A percentile compares a stretch with the other conserved stretches of the same genome.
phyloP scores from a whole-genome alignment of 2,888 invertebrate genomes.

The Dexiosoma caninum region DNA sequence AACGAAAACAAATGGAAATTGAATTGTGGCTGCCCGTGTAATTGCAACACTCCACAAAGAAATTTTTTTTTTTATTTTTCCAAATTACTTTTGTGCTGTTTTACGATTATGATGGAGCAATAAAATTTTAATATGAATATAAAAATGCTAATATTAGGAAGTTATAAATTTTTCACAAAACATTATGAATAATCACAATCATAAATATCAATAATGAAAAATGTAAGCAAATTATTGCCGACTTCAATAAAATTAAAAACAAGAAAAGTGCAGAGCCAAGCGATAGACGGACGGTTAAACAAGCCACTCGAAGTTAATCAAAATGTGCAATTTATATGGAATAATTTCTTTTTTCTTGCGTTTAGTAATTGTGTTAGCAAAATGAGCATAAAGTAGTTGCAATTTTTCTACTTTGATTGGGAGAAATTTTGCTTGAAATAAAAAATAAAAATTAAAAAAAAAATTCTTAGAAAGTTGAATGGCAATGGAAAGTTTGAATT shows the following conservation, averaged over 20 bases:
- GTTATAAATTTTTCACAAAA: constrained; percentile 52
- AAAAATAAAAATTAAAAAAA: too few relatives aligned
- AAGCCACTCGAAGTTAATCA: constrained; percentile 28
- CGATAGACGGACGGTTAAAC: background rate
- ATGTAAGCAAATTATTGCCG: constrained; percentile 43
- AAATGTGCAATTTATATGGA: constrained; percentile 33
- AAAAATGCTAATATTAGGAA: constrained; percentile 49
- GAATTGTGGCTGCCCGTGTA: constrained; percentile 19
- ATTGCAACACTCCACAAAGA: constrained; percentile 53
- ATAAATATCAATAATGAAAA: constrained; percentile 51
- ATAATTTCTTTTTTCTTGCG: too few relatives aligned
- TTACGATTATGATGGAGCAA: constrained; percentile 55
- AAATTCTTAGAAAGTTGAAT: background rate
- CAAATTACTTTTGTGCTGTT: constrained; percentile 42
- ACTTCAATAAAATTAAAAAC: background rate
- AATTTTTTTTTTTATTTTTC: constrained; percentile 21
- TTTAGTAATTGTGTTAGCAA: constrained; percentile 31
- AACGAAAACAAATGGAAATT: constrained; percentile 18
- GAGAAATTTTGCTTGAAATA: constrained; percentile 10
- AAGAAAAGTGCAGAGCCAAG: background rate
- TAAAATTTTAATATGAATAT: constrained; percentile 51
- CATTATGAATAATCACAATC: constrained; percentile 44
- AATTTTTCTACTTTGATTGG: constrained; percentile 1
- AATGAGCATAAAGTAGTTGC: constrained; percentile 4
- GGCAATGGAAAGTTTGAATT: too few relatives aligned